Base-by-base conservation (phyloP, 2,888 invertebrate genomes). In the Mimumesa dahlbomi region DNA sequence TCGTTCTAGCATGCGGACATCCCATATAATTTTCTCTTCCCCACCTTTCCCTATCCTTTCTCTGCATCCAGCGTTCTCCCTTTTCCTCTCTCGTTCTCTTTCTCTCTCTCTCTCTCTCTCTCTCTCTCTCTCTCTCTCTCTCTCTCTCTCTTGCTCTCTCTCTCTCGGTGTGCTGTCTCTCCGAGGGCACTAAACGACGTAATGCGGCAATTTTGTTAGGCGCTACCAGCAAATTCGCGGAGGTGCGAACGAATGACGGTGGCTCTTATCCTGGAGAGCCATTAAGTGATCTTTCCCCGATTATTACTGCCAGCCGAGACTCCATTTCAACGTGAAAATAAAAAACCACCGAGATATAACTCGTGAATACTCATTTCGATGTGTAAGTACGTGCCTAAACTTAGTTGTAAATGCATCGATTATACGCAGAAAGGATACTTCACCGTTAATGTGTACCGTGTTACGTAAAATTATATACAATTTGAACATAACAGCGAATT, bases 201-300 rank as follows among this genome's bases (percentile, higher is more conserved):
- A 82, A 82, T 80, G 77, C 82, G 74, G 77, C 77, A 81, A 84
- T 79, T 82, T 80, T 67, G 77, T 75, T 81, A 79, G 75, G 75
- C 67, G 67, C 68, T 75, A 54, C 46, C 63, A 74, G 72, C 74
- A 69, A 81, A 83, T 82, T 74, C 68, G 38, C 53, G 69, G 69
- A 46, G 68, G 73, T 70, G 73, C 73, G 75, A 62, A 45, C 65
- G 68, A 73, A 65, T 67, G 40, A 54, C 65, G 53, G 62, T 63
- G 56, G 58, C 71, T 66, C 65, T 70, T 74, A 38, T 54, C 16
- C 63, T 56, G 50, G 50, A 79, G 73, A 65, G 68, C 75, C 78
- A 68, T 83, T 84, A 84, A 73, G 78, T 75, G 80, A 80, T 81
- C 80, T 81, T 70, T 77, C 75, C 36, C 70, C 63, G 72, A 74